Conservation (phyloP, 1,140 invertebrate genomes). For the Drosophila subobscura region DNA sequence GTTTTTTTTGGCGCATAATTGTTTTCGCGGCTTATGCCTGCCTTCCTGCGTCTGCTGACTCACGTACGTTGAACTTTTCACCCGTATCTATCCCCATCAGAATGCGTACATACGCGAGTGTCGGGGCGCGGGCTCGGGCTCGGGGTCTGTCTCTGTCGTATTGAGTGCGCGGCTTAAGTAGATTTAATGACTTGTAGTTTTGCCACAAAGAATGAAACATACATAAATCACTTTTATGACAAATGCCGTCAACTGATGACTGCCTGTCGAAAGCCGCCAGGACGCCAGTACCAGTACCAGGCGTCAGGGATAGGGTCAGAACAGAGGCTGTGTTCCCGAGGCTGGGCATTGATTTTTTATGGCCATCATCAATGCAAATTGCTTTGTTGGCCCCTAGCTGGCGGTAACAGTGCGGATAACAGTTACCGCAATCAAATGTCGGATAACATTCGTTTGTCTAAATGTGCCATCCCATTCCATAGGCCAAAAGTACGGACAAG, state of each 20-base stretch:
- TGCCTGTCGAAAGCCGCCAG: conserved; percentile 5
- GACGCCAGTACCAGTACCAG: neutral
- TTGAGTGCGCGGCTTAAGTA: conserved; percentile 68
- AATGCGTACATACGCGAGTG: neutral
- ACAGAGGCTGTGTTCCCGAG: neutral
- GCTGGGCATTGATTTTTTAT: conserved; percentile 52
- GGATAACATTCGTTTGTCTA: conserved; percentile 59
- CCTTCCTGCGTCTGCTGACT: conserved; percentile 59
- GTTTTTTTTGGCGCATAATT: conserved; percentile 67
- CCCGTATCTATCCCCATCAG: conserved; percentile 55
- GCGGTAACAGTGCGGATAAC: conserved; percentile 32
- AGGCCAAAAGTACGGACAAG: conserved; percentile 35
- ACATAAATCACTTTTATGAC: conserved; percentile 74
- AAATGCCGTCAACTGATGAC: conserved; percentile 47
- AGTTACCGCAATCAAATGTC: conserved; percentile 66
- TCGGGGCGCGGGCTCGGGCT: too few relatives aligned
- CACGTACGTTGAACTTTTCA: conserved; percentile 79
- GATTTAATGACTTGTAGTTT: conserved; percentile 75
- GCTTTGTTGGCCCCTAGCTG: neutral
- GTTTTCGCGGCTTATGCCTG: conserved; percentile 49
- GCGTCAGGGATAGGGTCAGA: neutral
- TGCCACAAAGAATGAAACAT: conserved; percentile 26
- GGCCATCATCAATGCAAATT: conserved; percentile 39
- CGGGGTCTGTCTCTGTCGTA: conserved; percentile 39
- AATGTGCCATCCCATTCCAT: conserved; percentile 28